These are phyloP conservation scores for Listrodromus nycthemerus DNA, from an alignment of 2,888 invertebrate genomes.

Conservation along the genomic window DNA sequence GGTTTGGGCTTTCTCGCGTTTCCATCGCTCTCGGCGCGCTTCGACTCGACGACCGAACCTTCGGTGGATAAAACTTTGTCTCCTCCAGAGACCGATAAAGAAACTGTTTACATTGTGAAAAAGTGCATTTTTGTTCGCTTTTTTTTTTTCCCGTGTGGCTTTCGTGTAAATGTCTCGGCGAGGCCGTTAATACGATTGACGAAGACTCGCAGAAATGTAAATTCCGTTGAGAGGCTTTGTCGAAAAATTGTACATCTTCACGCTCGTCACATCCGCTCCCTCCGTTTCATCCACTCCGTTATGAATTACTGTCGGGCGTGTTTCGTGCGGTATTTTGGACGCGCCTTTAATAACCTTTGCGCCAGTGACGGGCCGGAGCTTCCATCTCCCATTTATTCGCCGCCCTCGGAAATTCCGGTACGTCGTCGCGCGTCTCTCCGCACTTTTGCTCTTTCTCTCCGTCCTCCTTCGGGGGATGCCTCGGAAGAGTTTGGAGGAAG, in stretches of 20 bases:
- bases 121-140: background rate
- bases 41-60: slow-evolving; percentile 21
- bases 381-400: slow-evolving; percentile 24
- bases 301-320: slow-evolving; percentile 60
- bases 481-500: slow-evolving; percentile 32
- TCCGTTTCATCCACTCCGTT: slow-evolving; percentile 17
- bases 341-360: slow-evolving; percentile 68
- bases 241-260: background rate
- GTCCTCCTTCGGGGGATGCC: background rate
- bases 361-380: slow-evolving; percentile 23
- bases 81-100: slow-evolving; percentile 13
- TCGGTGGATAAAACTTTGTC: slow-evolving; percentile 54
- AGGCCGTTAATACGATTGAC: background rate
- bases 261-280: background rate
- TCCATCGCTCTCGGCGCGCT: slow-evolving; percentile 10
- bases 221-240: background rate
- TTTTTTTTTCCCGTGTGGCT: background rate
- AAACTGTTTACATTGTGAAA: background rate
- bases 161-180: background rate
- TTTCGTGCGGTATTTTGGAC: slow-evolving; percentile 64
- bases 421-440: background rate
- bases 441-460: slow-evolving; percentile 1
- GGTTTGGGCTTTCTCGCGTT: slow-evolving; percentile 27
- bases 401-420: slow-evolving; percentile 40
- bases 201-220: background rate